A percentile compares a stretch with the other conserved stretches of the same genome.
phyloP scores from a whole-genome alignment of 2,888 invertebrate species.

The Cacoxenus indagator region DNA sequence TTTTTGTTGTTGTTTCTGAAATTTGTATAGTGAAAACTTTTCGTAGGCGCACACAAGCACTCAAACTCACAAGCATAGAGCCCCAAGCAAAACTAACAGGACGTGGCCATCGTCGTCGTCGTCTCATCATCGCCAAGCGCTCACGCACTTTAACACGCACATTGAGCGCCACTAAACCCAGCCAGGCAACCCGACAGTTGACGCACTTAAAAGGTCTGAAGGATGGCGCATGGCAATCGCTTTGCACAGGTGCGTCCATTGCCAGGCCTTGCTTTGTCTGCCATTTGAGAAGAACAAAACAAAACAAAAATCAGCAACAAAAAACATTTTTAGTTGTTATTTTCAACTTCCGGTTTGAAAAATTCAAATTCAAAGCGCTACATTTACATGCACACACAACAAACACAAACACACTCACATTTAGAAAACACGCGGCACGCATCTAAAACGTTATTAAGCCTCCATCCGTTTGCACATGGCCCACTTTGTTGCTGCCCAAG shows the following conservation, averaged over 20 bases:
- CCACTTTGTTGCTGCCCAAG: not conserved
- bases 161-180: slow-evolving; percentile 36
- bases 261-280: not conserved
- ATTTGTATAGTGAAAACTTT: slow-evolving; percentile 24
- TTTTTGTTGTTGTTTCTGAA: slow-evolving; percentile 19
- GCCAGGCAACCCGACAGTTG: slow-evolving; percentile 20
- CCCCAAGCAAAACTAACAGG: not conserved
- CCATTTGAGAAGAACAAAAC: not conserved
- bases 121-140: not conserved
- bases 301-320: not conserved
- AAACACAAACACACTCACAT: slow-evolving; percentile 16
- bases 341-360: slow-evolving; percentile 45
- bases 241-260: not conserved
- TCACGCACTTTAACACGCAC: slow-evolving; percentile 49
- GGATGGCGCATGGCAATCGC: slow-evolving; percentile 16
- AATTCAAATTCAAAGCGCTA: slow-evolving; percentile 30
- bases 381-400: slow-evolving; percentile 20
- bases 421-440: not conserved
- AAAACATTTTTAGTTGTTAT: slow-evolving; percentile 25
- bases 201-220: slow-evolving; percentile 11
- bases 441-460: slow-evolving; percentile 17
- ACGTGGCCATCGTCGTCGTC: not conserved
- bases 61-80: not conserved
- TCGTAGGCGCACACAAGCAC: slow-evolving; percentile 36
- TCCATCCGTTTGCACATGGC: not conserved